phyloP scores from a whole-genome alignment of 2,888 invertebrate species.

The Bombylius discolor region DNA sequence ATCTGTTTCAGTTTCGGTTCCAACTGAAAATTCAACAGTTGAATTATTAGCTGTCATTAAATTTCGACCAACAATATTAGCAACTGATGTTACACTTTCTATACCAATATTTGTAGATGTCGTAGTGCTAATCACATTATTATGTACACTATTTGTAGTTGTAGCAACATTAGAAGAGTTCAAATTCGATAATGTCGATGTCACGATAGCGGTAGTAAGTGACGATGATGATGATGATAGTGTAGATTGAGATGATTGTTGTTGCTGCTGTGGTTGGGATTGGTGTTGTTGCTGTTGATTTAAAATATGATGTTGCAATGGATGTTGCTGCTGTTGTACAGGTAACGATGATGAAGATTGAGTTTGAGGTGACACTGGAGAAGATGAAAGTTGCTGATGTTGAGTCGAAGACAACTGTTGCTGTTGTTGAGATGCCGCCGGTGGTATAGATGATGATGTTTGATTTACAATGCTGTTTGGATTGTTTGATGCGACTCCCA shows the following conservation, averaged over 20 bases:
- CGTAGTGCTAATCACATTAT: conserved; percentile 2
- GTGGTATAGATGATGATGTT: conserved; percentile 24
- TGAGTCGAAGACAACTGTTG: conserved; percentile 5
- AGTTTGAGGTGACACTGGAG: conserved; percentile 7
- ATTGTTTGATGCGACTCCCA: conserved; percentile 23
- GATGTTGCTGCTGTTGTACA: conserved; percentile 34
- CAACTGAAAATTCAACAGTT: background rate
- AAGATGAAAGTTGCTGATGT: conserved; percentile 4
- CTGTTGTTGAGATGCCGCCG: conserved; percentile 15
- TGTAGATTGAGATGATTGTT: conserved; percentile 17
- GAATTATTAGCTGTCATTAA: background rate
- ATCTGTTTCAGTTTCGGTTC: background rate
- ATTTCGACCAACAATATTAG: background rate
- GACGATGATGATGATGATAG: conserved; percentile 11
- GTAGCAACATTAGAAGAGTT: background rate
- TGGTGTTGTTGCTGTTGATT: background rate
- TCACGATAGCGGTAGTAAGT: conserved; percentile 1
- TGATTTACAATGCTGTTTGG: conserved; percentile 26
- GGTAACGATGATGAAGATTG: conserved; percentile 24
- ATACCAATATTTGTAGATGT: background rate
- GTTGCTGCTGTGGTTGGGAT: conserved; percentile 6
- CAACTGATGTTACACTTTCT: background rate
- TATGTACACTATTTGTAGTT: conserved; percentile 4
- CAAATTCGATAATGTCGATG: background rate
- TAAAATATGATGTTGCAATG: conserved; percentile 14